Base-by-base conservation (phyloP, 1,140 invertebrate genomes). In the Acromyrmex charruanus region DNA sequence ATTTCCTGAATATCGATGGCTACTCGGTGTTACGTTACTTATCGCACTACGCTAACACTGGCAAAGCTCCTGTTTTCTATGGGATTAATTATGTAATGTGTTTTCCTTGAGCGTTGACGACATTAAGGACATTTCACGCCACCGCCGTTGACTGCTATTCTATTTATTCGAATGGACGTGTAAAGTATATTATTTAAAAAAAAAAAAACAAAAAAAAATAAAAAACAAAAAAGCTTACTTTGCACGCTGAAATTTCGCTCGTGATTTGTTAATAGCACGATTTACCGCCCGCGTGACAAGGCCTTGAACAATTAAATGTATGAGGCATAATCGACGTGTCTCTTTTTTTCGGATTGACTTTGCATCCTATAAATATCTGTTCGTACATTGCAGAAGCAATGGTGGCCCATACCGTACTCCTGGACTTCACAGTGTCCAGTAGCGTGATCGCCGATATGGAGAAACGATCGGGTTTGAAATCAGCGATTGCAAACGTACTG, bases 401-500 rank as follows among this genome's bases (percentile, higher is more conserved):
- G 98, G 97, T 97, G 89, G 97, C 97, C n/a, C 97, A 98, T 94
- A 98, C 97, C 59, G 96, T 98, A 90, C 95, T 98, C 58, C 94
- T 98, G 86, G 98, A 98, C 96, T 98, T 98, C 92, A 97, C 97
- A 4, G 95, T 98, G 71, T 97, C 98, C 88, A 95, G 97, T 6
- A 96, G 96, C 61, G 96, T 96, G 55, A 95, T 98, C 39, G 95
- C 95, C 65, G 97, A 97, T 91, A 95, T 97, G 84, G 96, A 95
- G 77, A 96, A 97, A 87, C 95, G 97, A 77, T 97, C 96, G 71
- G 95, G 96, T 77, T 95, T 98, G 59, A 96, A 97, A 79, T 96
- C 96, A 69, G 96, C 96, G 86, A 95, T 98, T 66, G 96, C 97
- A 88, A 96, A 96, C 85, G 96, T 97, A 65, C 92, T 98, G 72